Evolutionary conservation across 2,888 invertebrate genomes (phyloP).

Genomic region (Tachina grossa): DNA sequence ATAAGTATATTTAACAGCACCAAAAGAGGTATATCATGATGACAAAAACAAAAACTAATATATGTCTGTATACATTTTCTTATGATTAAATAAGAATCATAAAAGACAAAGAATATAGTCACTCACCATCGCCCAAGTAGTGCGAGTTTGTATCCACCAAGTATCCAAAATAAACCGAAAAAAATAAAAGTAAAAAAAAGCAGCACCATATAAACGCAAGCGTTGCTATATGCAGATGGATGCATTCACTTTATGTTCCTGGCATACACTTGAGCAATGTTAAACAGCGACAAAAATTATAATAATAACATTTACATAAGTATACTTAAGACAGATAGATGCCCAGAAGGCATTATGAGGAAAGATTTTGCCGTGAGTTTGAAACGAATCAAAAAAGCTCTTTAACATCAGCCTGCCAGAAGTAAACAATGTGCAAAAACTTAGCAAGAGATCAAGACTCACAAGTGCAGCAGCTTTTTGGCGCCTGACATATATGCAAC

Average conservation of each 20-base stretch:
- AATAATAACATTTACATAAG: conserved; percentile 62
- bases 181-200: not conserved
- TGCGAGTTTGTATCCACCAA: not conserved
- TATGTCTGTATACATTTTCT: conserved; percentile 22
- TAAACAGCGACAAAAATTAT: conserved; percentile 53
- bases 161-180: conserved; percentile 34
- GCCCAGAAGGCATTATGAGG: not conserved
- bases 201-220: not conserved
- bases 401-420: not conserved
- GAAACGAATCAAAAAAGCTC: conserved; percentile 21
- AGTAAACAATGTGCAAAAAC: not conserved
- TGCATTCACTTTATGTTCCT: not conserved
- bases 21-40: conserved; percentile 64
- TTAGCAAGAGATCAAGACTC: too few relatives aligned
- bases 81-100: conserved; percentile 61
- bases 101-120: conserved; percentile 48
- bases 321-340: conserved; percentile 34
- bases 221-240: not conserved
- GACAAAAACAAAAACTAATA: conserved; percentile 55
- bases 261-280: conserved; percentile 49
- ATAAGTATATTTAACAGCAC: conserved; percentile 32
- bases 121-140: conserved; percentile 49
- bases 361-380: not conserved
- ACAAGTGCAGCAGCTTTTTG: not conserved
- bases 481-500: not conserved